These are phyloP conservation scores for Psilopogon haemacephalus DNA, from an alignment of 2,113 vertebrate species.

Conservation along the genomic window DNA sequence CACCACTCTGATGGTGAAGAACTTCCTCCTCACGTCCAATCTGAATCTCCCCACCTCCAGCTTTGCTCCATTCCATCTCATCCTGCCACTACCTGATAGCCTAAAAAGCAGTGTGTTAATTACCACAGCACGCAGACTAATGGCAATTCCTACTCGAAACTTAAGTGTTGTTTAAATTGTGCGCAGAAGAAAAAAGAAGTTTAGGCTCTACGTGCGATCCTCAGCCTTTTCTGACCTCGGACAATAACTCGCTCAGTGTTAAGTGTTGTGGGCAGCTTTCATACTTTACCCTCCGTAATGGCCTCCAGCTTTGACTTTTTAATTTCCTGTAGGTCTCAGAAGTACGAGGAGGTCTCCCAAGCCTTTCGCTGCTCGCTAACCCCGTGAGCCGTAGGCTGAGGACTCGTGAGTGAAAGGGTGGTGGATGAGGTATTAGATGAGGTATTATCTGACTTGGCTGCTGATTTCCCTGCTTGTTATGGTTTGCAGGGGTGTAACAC, in stretches of 20 bases:
- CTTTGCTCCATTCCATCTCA: no score
- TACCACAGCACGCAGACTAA: not conserved
- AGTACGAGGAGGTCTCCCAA: not conserved
- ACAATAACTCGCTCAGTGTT: not conserved
- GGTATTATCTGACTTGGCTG: not conserved
- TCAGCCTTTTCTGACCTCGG: not conserved
- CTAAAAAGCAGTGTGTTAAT: not conserved
- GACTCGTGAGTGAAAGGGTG: not conserved
- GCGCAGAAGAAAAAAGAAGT: not conserved
- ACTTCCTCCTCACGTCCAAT: no score
- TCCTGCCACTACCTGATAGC: no score
- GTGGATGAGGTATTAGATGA: not conserved
- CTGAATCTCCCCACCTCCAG: no score
- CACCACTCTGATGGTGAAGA: no score
- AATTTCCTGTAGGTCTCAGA: constrained; percentile 30
- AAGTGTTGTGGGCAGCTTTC: not conserved
- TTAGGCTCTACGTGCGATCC: not conserved
- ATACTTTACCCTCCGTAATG: not conserved
- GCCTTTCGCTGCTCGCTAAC: not conserved
- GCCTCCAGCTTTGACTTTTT: constrained; percentile 5
- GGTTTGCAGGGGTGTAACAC: not conserved
- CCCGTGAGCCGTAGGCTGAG: accelerated
- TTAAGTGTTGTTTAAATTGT: not conserved
- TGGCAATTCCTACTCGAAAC: not conserved
- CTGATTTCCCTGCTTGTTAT: not conserved